Conservation (phyloP, 1,140 invertebrate species). For the Dendrolimus kikuchii region DNA sequence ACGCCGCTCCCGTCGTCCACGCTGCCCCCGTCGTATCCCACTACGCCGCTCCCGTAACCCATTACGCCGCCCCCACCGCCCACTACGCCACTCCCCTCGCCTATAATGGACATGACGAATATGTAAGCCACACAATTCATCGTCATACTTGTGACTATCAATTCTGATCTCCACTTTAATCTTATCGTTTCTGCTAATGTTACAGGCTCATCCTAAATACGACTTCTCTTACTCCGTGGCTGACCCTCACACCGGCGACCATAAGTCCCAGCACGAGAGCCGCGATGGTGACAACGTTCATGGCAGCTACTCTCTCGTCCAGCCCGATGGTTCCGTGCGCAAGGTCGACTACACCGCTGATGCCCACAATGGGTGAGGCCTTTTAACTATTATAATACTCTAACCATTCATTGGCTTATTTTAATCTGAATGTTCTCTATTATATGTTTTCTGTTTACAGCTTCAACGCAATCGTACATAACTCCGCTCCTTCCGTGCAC, state of each 20-base stretch:
- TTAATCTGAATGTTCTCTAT: not conserved
- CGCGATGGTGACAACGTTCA: conserved; percentile 41
- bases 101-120: conserved; percentile 22
- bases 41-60: not conserved
- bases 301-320: conserved; percentile 42
- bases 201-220: conserved; percentile 45
- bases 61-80: conserved; percentile 17
- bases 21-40: conserved; percentile 12
- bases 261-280: conserved; percentile 32
- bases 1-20: conserved; percentile 18
- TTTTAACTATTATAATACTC: not conserved
- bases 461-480: conserved; percentile 66
- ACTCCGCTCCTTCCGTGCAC: conserved; percentile 45
- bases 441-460: conserved; percentile 14
- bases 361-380: conserved; percentile 33
- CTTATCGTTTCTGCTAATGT: not conserved
- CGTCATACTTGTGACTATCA: not conserved
- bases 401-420: not conserved
- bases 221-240: conserved; percentile 66
- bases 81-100: conserved; percentile 17
- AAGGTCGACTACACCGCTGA: conserved; percentile 53
- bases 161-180: not conserved
- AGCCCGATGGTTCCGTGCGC: conserved; percentile 54
- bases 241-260: conserved; percentile 43
- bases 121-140: conserved; percentile 18